Evolutionary conservation across 2,113 vertebrate species (phyloP).

Genomic region (Agapornis roseicollis): DNA sequence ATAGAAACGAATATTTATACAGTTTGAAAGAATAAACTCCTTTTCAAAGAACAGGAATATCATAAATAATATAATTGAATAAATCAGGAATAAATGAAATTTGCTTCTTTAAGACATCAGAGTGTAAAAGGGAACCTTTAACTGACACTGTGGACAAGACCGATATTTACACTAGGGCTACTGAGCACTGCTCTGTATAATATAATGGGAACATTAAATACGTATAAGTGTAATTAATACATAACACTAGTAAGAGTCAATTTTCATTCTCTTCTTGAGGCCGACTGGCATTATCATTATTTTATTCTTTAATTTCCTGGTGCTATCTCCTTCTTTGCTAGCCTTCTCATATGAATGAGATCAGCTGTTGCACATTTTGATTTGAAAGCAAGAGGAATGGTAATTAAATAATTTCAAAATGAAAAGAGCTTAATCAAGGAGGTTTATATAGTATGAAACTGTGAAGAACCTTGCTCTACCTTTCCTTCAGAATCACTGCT

Average conservation of each 20-base stretch:
- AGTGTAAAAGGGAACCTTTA: not conserved
- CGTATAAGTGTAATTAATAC: constrained; percentile 55
- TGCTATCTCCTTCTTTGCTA: constrained; percentile 9
- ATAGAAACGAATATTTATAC: not conserved
- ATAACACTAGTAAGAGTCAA: constrained; percentile 44
- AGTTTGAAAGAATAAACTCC: not conserved
- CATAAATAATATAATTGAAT: not conserved
- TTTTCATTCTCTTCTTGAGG: constrained; percentile 30
- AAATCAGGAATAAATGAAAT: not conserved
- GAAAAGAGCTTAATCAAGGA: constrained; percentile 54
- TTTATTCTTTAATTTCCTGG: constrained; percentile 69
- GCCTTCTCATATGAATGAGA: constrained; percentile 7
- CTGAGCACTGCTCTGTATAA: not conserved
- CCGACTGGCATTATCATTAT: not conserved
- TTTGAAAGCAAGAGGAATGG: constrained; percentile 39
- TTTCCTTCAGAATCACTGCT: not conserved
- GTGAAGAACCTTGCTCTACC: not conserved
- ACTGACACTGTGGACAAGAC: not conserved
- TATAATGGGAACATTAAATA: not conserved
- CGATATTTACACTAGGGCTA: not conserved
- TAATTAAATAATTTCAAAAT: constrained; percentile 66
- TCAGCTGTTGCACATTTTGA: constrained; percentile 54
- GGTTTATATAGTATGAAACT: not conserved
- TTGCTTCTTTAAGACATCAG: not conserved
- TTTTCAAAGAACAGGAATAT: not conserved